Evolutionary conservation across 2,888 invertebrate genomes (phyloP), one percentile per base, ranked within the genome.

Genomic region (Oxytorus armatus): DNA sequence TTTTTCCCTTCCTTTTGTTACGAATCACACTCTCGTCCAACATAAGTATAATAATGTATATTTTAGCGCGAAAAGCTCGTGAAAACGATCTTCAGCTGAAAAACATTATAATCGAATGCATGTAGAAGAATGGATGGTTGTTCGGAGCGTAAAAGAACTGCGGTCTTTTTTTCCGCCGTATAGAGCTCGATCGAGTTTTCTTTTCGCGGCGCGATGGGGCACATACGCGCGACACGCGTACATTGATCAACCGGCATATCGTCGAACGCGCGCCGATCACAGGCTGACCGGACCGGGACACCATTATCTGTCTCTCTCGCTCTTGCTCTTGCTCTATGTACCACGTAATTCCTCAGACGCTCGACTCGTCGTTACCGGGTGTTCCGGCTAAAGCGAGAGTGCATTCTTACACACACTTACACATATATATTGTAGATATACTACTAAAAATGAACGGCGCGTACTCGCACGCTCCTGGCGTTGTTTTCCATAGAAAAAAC

Each of bases 251-350:
- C 63, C 74, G 69, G 63, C 55, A 44, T 66, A 66, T 72, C 63
- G 53, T 21, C 61, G 77, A 55, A 63, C 44, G 81, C 78, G 78
- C 81, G 81, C 76, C 74, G 66, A 44, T 73, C 77, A 73, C 78
- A 63, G 73, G 36, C 73, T 65, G 59, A n/a, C n/a, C 18, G 18
- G 55, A 65, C 65, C 78, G 78, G 70, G 79, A 69, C 25, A 76
- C 29, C 59, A 33, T 18, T 61, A 23, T 68, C 21, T 29, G 44
- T 57, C 55, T 65, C 53, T 61, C 39, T 47, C 44, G 47, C 36
- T 47, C 29, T 25, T 66, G 61, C 68, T 25, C 29, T 49, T 59
- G 33, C 33, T 42, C 42, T 29, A 23, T 70, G 8, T 77, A 53
- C 21, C 39, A 18, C 36, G 42, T 53, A 11, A 39, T 61, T 63